Base-by-base conservation (phyloP, 2,888 invertebrate genomes). In the Strigamia maritima region DNA sequence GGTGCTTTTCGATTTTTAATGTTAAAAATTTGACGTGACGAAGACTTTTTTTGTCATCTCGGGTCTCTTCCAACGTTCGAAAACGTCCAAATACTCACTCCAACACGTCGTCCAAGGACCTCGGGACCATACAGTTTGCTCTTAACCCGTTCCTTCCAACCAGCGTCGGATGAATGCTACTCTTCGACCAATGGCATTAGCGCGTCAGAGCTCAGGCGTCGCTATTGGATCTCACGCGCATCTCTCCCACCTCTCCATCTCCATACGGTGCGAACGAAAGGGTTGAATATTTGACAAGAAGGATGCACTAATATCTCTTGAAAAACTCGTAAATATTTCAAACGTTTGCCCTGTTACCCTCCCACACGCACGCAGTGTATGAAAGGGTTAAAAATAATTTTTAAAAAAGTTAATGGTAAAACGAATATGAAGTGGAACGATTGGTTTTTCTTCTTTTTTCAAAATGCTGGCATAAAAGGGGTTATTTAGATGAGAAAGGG, bases 111-210 rank as follows among this genome's bases (percentile, higher is more conserved):
- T 54, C 8, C 54, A 54, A 54, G 54, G 54, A 19, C 54, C 54
- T 6, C n/a, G 19, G 19, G 54, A n/a, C 54, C 54, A 54, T 54
- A 19, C 54, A 19, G 54, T 54, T 54, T 54, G 54, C 54, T 8
- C 19, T 54, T 54, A 54, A 54, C 54, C 54, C 54, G 54, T 54
- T 54, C 54, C 54, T 54, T 54, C 54, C 54, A 54, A 54, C 54
- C 54, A 54, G 54, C 54, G 54, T 54, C 54, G 8, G 54, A 54
- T 54, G 22, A 19, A 54, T 54, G 54, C 54, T 54, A 54, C 54
- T 54, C 54, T 54, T 54, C 54, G 54, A 54, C 54, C 54, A 54
- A 54, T 54, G 54, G 54, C 54, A 54, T 54, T 54, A 54, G 54
- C 54, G 54, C 54, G 54, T 54, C 54, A 54, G 54, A 54, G 54